Conservation (phyloP, 64 coral and sea anemone genomes). For the Stichodactyla helianthus region DNA sequence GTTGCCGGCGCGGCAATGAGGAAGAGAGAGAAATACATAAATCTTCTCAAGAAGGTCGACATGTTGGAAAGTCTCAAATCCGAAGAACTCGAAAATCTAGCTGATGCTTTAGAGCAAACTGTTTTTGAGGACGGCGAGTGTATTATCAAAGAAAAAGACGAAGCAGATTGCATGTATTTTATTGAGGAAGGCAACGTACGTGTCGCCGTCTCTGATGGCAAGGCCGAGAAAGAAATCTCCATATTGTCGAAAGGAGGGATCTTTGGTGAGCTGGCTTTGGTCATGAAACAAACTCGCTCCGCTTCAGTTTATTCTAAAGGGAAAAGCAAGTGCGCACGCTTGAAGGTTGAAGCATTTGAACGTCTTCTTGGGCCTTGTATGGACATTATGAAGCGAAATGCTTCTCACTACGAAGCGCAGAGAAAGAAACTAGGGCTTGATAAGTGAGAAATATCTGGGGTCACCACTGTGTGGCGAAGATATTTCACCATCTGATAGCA, state of each 20-base stretch:
- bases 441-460: neutral
- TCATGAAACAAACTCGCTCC: conserved; percentile 91
- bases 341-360: conserved; percentile 83
- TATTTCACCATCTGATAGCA: neutral
- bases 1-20: conserved; percentile 81
- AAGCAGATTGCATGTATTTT: conserved; percentile 98
- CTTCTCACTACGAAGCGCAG: conserved; percentile 78
- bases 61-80: conserved; percentile 72
- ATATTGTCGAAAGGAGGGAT: conserved; percentile 73
- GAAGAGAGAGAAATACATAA: conserved; percentile 77
- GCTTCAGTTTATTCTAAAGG: conserved; percentile 79
- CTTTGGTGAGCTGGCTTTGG: conserved; percentile 90
- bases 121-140: conserved; percentile 75
- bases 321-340: conserved; percentile 71
- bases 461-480: neutral
- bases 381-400: conserved; percentile 98
- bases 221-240: conserved; percentile 71
- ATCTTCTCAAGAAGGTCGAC: conserved; percentile 69
- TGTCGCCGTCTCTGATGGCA: conserved; percentile 62
- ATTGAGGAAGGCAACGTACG: conserved; percentile 84
- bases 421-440: conserved; percentile 75
- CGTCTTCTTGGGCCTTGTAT: conserved; percentile 93
- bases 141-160: conserved; percentile 86
- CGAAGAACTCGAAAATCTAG: conserved; percentile 91
- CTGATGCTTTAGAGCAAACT: conserved; percentile 80